phyloP scores from a whole-genome alignment of 2,797 vertebrate genomes.

The Artibeus lituratus region DNA sequence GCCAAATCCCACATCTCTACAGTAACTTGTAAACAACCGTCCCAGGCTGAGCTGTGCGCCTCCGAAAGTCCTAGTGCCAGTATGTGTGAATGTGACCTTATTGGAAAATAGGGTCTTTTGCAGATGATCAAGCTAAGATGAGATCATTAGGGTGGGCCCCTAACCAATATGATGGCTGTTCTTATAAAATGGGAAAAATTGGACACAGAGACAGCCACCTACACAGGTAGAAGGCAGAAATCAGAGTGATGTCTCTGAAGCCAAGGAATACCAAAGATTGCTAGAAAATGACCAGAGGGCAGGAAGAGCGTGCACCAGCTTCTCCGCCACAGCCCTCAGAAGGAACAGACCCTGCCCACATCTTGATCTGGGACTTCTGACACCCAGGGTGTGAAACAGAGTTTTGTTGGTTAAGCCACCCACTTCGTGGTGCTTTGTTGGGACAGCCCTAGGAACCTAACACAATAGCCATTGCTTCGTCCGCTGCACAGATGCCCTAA shows the following conservation, averaged over 20 bases:
- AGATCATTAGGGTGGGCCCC: neutral
- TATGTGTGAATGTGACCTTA: neutral
- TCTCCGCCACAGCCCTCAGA: neutral
- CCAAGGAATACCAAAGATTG: neutral
- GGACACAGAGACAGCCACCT: neutral
- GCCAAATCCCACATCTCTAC: neutral
- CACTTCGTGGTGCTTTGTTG: neutral
- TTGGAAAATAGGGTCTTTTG: neutral
- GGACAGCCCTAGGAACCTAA: neutral
- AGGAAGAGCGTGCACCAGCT: neutral
- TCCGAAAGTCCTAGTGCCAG: neutral
- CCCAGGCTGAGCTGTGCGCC: neutral
- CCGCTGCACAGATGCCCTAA: neutral
- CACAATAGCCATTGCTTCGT: neutral
- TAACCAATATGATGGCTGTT: neutral
- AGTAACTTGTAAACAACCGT: neutral
- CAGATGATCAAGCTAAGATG: neutral
- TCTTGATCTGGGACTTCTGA: neutral
- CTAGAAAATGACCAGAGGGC: neutral
- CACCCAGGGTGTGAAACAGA: neutral
- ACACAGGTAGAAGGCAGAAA: neutral
- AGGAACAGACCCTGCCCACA: neutral
- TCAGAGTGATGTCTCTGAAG: neutral
- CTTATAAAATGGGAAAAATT: neutral
- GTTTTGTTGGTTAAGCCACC: neutral